Evolutionary conservation across 1,140 invertebrate genomes (phyloP), one percentile per base, ranked within the genome.

Genomic region (Drosophila melanica): DNA sequence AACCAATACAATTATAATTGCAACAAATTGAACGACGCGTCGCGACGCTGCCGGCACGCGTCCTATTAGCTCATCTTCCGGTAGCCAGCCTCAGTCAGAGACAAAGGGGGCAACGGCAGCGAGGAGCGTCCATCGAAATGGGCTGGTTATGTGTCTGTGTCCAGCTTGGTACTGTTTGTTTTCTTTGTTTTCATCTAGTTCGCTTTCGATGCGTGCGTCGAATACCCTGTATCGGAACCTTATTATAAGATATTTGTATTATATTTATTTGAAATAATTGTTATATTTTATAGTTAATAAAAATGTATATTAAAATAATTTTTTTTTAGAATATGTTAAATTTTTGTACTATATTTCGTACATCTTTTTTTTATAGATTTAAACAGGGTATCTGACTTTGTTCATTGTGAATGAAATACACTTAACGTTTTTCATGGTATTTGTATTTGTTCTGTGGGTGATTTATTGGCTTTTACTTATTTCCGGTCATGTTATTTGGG

Each of bases 391-490:
- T 33, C 42, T 45, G 3, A 14, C 12, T 18, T 9, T 23, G 2
- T 7, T 8, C 37, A 18, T 50, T 39, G 0, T 23, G 12, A 16
- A 20, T 45, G 33, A 5, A 20, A 10, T 10, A 7, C 14, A 8
- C 14, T 18, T 50, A 37, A 33, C 18, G 41, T 14, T 48, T 33
- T 37, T 66, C 3, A 9, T 11, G 18, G 20, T 68, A 16, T 27
- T 75, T 72, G 59, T 69, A 75, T 65, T 75, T 86, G 39, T 59
- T 47, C 50, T 63, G 67, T 55, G 48, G 65, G 57, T 86, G 75
- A 87, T 87, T 86, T 86, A 87, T 87, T 86, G 77, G 63, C 77
- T 87, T 86, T 81, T 81, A 69, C 82, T 81, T 85, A 87, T 87
- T 86, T 86, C 82, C 81, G 81, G 81, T 58, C 65, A 20, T 64